Base-by-base conservation (phyloP, 1,140 invertebrate species). In the Diabrotica undecimpunctata region DNA sequence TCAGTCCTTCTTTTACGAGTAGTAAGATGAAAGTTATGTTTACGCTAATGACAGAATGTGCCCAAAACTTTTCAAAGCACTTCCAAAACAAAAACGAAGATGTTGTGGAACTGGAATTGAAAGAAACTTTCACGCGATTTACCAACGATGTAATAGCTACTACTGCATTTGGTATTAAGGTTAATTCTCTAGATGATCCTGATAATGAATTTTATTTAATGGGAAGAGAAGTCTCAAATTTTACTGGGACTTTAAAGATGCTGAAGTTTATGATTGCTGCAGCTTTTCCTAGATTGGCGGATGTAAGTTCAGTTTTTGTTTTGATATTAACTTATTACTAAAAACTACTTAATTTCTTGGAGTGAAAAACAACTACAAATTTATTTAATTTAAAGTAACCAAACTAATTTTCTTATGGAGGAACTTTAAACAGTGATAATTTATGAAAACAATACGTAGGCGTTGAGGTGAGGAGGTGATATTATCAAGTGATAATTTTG, bases 121-220 rank as follows among this genome's bases (percentile, higher is more conserved):
- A 66, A 55, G 73, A 74, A 50, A 50, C 62, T 8, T 75, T 60
- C 35, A 66, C 55, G 2, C 65, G 68, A 50, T 71, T 66, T 78
- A 78, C 80, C 0, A 80, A 78, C 63, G 81, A 81, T 58, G 77
- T 80, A 0, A 81, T 82, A 60, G 79, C 78, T 3, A 75, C 70
- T 0, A 62, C 68, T 8, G 77, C 79, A n/a, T 81, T 80, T 72
- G 80, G 79, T 36, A 64, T 81, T 10, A 67, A 77, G 53, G 74
- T 78, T 6, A 61, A 81, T 67, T 79, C 79, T 0, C 67, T 82
- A 54, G 67, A 68, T 54, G 67, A 81, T 53, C 66, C 55, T 7
- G 60, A 80, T 6, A 79, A 80, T 25, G 70, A 77, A 13, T 81
- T 82, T 67, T 78, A 71, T 62, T 52, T 64, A 25, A 74, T 74